Evolutionary conservation across 1,140 invertebrate species (phyloP).

Genomic region (Trichoplusia ni): DNA sequence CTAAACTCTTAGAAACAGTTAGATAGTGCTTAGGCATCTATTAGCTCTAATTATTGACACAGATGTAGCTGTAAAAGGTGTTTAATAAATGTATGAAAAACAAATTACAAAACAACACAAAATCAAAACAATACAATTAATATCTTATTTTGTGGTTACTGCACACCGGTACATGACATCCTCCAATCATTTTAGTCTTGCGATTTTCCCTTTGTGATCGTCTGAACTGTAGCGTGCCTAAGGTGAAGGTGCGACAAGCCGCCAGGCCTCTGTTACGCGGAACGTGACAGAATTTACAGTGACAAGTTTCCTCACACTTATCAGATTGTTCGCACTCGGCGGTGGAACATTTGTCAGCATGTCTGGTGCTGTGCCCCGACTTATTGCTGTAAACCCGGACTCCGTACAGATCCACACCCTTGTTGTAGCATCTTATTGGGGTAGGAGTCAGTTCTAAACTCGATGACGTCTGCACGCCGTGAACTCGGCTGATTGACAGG

Average conservation of each 20-base stretch:
- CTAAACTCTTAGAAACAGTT: too few species aligned
- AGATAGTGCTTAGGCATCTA: too few species aligned
- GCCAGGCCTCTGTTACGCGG: background rate
- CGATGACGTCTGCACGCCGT: background rate
- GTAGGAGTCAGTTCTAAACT: too few species aligned
- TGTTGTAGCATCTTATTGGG: too few species aligned
- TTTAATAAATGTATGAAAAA: too few species aligned
- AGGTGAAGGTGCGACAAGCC: background rate
- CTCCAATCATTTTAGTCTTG: background rate
- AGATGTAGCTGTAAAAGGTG: too few species aligned
- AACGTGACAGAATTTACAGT: background rate
- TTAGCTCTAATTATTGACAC: too few species aligned
- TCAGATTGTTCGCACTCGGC: background rate
- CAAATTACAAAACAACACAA: background rate
- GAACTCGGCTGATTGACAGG: background rate
- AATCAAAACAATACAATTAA: background rate
- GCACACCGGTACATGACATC: background rate
- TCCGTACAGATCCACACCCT: too few species aligned
- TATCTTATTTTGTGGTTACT: background rate
- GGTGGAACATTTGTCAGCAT: background rate
- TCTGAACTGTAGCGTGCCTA: background rate
- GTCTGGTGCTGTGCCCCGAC: too few species aligned
- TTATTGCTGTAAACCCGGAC: too few species aligned
- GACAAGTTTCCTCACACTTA: background rate
- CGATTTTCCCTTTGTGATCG: background rate